Percentiles rank a stretch among this genome's conserved stretches.
phyloP scores from a whole-genome alignment of 2,797 vertebrate genomes.

The Crax fasciolata region DNA sequence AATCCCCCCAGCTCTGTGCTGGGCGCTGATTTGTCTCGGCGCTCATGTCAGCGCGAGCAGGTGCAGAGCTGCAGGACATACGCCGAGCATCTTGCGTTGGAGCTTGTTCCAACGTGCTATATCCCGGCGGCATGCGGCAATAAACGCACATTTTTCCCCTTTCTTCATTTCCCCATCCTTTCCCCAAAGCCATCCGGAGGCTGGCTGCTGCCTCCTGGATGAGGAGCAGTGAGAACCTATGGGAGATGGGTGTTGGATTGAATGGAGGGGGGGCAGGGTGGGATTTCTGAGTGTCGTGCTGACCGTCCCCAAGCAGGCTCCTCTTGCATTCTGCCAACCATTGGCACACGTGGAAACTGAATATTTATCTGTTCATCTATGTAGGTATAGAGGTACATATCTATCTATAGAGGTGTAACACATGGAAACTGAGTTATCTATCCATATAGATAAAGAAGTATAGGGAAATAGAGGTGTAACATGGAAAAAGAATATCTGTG shows the following conservation, averaged over 20 bases:
- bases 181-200: not conserved
- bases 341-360: not conserved
- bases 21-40: not conserved
- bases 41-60: slow-evolving; percentile 4
- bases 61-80: slow-evolving; percentile 72
- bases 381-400: not conserved
- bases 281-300: not conserved
- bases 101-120: not conserved
- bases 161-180: not conserved
- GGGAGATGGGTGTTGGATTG: not conserved
- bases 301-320: not conserved
- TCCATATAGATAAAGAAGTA: no score
- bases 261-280: slow-evolving; percentile 5
- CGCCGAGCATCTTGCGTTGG: slow-evolving; percentile 20
- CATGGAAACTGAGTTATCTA: not conserved
- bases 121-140: not conserved
- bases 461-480: not conserved
- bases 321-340: not conserved
- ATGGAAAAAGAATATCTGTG: not conserved
- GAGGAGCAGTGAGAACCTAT: not conserved
- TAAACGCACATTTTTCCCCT: not conserved
- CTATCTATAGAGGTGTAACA: not conserved
- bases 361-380: not conserved
- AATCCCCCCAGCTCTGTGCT: not conserved
- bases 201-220: not conserved